A percentile compares a stretch with the other conserved stretches of the same genome.
Conservation (phyloP, 92 coral and sea anemone species). For the Parazoanthus atlanticus region DNA sequence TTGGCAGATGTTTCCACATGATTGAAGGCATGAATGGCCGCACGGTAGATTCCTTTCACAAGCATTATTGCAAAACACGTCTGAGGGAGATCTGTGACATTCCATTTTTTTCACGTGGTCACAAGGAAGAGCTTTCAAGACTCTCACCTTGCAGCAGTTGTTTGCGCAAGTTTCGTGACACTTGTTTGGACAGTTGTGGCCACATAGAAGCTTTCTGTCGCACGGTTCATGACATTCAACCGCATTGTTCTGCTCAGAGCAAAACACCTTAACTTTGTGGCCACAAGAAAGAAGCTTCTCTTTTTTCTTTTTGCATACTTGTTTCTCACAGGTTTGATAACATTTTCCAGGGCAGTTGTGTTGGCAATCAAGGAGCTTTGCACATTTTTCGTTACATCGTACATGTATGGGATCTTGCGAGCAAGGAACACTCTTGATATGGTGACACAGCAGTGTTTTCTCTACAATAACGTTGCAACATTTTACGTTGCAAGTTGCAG, state of each 20-base stretch:
- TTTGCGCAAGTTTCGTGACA: conserved; percentile 46
- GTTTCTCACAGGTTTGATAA: conserved; percentile 34
- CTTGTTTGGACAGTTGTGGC: conserved; percentile 58
- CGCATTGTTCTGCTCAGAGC: conserved; percentile 38
- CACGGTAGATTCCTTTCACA: conserved; percentile 62
- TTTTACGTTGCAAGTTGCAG: conserved; percentile 29
- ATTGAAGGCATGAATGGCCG: conserved; percentile 68
- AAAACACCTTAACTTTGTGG: conserved; percentile 54
- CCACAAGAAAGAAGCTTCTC: conserved; percentile 49
- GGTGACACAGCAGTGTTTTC: conserved; percentile 13
- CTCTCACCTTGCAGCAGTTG: conserved; percentile 1
- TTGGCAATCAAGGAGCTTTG: conserved; percentile 56
- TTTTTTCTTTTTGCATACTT: conserved; percentile 45
- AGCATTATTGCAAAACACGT: conserved; percentile 42
- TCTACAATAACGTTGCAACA: not conserved
- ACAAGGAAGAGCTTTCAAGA: conserved; percentile 63
- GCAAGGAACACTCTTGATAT: conserved; percentile 14
- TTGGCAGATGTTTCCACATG: conserved; percentile 47
- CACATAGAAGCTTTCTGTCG: conserved; percentile 42
- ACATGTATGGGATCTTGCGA: conserved; percentile 19
- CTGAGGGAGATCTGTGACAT: conserved; percentile 47
- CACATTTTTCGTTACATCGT: conserved; percentile 31
- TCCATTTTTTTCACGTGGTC: conserved; percentile 56
- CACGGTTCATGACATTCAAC: conserved; percentile 34
- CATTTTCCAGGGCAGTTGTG: conserved; percentile 56